These are phyloP conservation scores for Apodemus agrarius DNA, from an alignment of 2,797 vertebrate species.

Conservation along the genomic window DNA sequence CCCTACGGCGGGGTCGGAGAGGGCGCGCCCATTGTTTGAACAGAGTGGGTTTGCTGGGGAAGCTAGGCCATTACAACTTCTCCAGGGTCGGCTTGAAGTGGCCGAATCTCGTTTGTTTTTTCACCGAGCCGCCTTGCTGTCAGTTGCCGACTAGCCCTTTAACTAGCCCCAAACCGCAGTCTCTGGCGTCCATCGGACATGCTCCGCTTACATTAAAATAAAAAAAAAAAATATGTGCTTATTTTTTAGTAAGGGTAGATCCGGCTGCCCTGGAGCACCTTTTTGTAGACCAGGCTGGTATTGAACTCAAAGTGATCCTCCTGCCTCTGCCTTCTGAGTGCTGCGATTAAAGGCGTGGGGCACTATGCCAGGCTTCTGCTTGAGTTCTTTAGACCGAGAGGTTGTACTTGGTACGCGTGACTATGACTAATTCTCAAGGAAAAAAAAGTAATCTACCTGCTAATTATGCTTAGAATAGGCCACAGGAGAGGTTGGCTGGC, in stretches of 20 bases:
- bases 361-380: not conserved
- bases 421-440: conserved; percentile 24
- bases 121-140: not conserved
- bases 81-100: not conserved
- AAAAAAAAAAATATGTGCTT: not conserved
- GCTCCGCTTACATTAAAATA: not conserved
- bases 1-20: not conserved
- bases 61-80: not conserved
- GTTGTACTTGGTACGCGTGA: conserved; percentile 27
- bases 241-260: not conserved
- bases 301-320: not conserved
- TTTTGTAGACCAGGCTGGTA: not conserved
- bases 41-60: not conserved
- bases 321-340: not conserved
- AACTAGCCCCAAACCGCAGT: no score
- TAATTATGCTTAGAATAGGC: conserved; percentile 19
- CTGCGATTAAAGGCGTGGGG: not conserved
- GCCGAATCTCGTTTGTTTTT: not conserved
- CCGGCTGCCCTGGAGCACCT: not conserved
- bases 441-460: conserved; percentile 24
- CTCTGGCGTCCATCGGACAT: not conserved
- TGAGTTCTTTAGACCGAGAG: not conserved
- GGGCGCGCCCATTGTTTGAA: not conserved
- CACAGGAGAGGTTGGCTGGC: conserved; percentile 54
- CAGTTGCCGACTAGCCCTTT: not conserved